phyloP scores from a whole-genome alignment of 1,140 invertebrate genomes.

The Adoxophyes honmai region DNA sequence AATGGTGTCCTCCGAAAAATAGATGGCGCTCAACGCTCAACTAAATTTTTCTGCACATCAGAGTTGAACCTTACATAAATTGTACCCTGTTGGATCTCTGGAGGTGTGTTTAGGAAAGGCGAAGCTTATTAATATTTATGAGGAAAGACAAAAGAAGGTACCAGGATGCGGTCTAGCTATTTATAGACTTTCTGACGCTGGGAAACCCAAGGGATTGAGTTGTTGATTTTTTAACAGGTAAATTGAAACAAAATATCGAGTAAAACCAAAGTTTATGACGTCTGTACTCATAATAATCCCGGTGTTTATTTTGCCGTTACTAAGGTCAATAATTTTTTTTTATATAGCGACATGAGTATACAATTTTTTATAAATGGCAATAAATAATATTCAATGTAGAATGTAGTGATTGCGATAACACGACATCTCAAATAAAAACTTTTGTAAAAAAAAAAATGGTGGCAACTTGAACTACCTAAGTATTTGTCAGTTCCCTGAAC shows the following conservation, averaged over 20 bases:
- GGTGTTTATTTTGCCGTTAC: too few relatives aligned
- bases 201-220: slow-evolving; percentile 7
- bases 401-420: too few relatives aligned
- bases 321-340: too few relatives aligned
- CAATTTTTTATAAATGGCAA: too few relatives aligned
- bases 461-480: too few relatives aligned
- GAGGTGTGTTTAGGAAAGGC: slow-evolving; percentile 35
- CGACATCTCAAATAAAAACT: too few relatives aligned
- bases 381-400: too few relatives aligned
- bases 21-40: slow-evolving; percentile 36
- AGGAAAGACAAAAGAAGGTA: slow-evolving; percentile 18
- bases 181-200: slow-evolving; percentile 1
- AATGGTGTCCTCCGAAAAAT: slow-evolving; percentile 36
- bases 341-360: too few relatives aligned
- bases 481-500: too few relatives aligned
- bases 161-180: slow-evolving; percentile 5
- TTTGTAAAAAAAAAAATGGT: too few relatives aligned
- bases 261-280: too few relatives aligned
- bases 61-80: slow-evolving; percentile 46
- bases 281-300: too few relatives aligned
- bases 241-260: neutral
- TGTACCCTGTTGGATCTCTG: slow-evolving; percentile 32
- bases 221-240: neutral
- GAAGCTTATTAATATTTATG: slow-evolving; percentile 42
- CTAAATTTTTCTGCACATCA: slow-evolving; percentile 34